A percentile compares a stretch with the other conserved stretches of the same genome.
Evolutionary conservation across 2,888 invertebrate genomes (phyloP).

Genomic region (Nomada ruficornis): DNA sequence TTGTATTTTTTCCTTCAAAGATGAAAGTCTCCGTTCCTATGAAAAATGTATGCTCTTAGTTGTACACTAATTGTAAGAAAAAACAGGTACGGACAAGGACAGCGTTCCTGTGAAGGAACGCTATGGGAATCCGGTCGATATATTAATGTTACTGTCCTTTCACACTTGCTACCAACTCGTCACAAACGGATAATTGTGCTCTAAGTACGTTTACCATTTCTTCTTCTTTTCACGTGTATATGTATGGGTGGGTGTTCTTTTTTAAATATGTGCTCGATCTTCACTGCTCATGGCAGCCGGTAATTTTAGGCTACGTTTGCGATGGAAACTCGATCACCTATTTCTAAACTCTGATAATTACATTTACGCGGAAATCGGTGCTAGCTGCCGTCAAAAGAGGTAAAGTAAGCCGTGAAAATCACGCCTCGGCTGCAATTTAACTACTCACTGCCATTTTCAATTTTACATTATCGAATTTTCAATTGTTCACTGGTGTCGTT

Average conservation of each 20-base stretch:
- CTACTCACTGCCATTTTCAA: not conserved
- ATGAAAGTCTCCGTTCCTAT: conserved; percentile 43
- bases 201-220: conserved; percentile 58
- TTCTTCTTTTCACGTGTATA: conserved; percentile 17
- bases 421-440: not conserved
- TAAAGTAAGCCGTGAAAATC: conserved; percentile 21
- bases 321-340: conserved; percentile 40
- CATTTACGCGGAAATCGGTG: not conserved
- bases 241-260: conserved; percentile 21
- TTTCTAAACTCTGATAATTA: conserved; percentile 24
- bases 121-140: conserved; percentile 35
- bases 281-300: conserved; percentile 28
- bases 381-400: not conserved
- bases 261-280: conserved; percentile 32
- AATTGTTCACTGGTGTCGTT: too few relatives aligned
- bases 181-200: conserved; percentile 52
- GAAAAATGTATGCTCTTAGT: conserved; percentile 39
- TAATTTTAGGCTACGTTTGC: conserved; percentile 60
- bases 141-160: conserved; percentile 36
- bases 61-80: conserved; percentile 62
- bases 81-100: conserved; percentile 62
- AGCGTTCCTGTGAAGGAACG: conserved; percentile 38
- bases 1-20: not conserved
- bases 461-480: not conserved
- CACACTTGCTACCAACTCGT: conserved; percentile 36